Evolutionary conservation across 2,888 invertebrate genomes (phyloP).

Genomic region (Agriopis leucophaearia): DNA sequence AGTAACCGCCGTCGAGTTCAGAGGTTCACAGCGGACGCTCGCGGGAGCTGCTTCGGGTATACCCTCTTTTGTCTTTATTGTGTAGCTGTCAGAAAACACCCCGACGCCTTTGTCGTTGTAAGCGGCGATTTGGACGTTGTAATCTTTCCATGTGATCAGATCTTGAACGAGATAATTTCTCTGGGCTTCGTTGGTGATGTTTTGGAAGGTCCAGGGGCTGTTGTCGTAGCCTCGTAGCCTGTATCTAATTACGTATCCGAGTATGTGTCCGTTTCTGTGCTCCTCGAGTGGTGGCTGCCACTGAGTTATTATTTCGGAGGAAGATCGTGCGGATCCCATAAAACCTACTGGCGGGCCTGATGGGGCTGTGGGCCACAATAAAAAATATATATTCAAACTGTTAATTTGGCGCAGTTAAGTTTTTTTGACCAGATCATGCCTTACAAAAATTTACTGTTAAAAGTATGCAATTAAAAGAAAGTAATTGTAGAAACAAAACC

Average conservation of each 20-base stretch:
- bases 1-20: conserved; percentile 94
- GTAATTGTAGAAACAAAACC: background rate
- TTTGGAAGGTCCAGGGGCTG: conserved; percentile 96
- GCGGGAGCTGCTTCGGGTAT: conserved; percentile 97
- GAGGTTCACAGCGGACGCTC: conserved; percentile 90
- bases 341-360: conserved; percentile 98
- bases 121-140: conserved; percentile 98
- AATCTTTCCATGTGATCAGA: conserved; percentile 99
- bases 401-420: background rate
- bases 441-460: background rate
- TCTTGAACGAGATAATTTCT: conserved; percentile 96
- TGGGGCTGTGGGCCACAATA: conserved; percentile 89
- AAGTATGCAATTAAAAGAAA: background rate
- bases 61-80: conserved; percentile 98
- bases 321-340: conserved; percentile 97
- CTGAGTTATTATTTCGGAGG: conserved; percentile 97
- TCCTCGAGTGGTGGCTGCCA: conserved; percentile 98
- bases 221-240: conserved; percentile 96
- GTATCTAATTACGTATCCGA: conserved; percentile 97
- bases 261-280: conserved; percentile 97
- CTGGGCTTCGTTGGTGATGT: conserved; percentile 97
- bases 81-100: conserved; percentile 95
- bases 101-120: conserved; percentile 99
- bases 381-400: background rate
- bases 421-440: background rate